Evolutionary conservation across 2,797 vertebrate genomes (phyloP), one percentile per base, ranked within the genome.

Genomic region (Betta splendens): DNA sequence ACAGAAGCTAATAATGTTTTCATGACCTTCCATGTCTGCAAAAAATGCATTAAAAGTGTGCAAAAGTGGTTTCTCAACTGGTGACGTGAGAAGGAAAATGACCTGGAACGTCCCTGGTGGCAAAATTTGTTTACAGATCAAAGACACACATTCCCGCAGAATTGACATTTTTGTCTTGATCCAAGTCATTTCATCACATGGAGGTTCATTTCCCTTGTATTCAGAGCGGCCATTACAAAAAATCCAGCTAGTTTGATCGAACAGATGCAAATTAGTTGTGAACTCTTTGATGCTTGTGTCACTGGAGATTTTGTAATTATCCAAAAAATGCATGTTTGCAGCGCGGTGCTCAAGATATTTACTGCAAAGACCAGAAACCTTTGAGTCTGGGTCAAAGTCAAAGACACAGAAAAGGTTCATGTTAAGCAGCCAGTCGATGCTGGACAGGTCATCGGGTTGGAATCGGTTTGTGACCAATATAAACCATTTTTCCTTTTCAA

Each of bases 231-330:
- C 94, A 22, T 94, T 92, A 67, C 94, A 95, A 85, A 95, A 94
- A 70, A 95, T 90, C 94, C 94, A 95, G 66, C 93, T 94, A 20
- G 81, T 90, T 55, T 94, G 93, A 7, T 93, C 92, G 46, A 94
- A 95, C 4, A 94, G 80, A 59, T 76, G 79, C 32, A 91, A 51
- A 0, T 77, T 67, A 54, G 69, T 92, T 52, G 78, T 87, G 31
- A 89, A 59, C 7, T 91, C 81, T 25, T 75, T 57, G 35, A 79
- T 83, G 33, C 9, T 89, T 48, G 54, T 67, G 47, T 85, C 87
- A 21, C 66, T 32, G 2, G 89, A 72, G 7, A 66, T 80, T 51
- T 45, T 87, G 61, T 94, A 95, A 56, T 88, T 85, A 6, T 92
- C 87, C 46, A 94, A 62, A 48, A 89, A 92, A 60, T 94, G 93